Percentiles rank a stretch among this genome's conserved stretches.
These are phyloP conservation scores for Mus caroli DNA, from an alignment of 2,797 vertebrate species.

Conservation along the genomic window DNA sequence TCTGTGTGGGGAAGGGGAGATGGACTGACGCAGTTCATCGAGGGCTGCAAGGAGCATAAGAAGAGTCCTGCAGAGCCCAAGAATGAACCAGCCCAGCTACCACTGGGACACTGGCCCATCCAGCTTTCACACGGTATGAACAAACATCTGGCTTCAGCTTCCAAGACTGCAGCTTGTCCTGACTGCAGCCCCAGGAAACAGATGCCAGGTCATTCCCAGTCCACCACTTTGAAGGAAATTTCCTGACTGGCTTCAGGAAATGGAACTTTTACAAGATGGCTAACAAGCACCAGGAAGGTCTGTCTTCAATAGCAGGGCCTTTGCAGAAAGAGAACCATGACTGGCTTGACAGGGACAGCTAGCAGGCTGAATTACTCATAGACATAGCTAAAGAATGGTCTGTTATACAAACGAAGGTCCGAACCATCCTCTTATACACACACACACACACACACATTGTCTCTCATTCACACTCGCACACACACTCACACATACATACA, in stretches of 20 bases:
- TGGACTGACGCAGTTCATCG: fast-evolving
- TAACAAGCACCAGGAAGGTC: neutral
- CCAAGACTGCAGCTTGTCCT: neutral
- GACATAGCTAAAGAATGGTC: neutral
- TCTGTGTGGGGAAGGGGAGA: neutral
- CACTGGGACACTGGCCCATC: neutral
- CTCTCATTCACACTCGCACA: neutral
- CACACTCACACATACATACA: neutral
- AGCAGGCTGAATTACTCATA: neutral
- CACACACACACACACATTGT: neutral
- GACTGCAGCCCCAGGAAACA: neutral
- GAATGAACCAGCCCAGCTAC: neutral
- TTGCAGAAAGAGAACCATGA: neutral
- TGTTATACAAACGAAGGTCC: neutral
- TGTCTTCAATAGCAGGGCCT: neutral
- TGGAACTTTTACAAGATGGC: neutral
- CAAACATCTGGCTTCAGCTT: neutral
- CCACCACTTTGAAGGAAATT: neutral
- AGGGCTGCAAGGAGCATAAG: fast-evolving
- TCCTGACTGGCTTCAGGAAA: neutral
- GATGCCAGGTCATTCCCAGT: neutral
- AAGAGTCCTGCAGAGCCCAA: neutral
- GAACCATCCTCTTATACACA: neutral
- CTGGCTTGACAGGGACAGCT: neutral
- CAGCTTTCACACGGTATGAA: neutral